These are phyloP conservation scores for Darevskia nairensis DNA, from an alignment of 2,797 vertebrate species.

Conservation along the genomic window DNA sequence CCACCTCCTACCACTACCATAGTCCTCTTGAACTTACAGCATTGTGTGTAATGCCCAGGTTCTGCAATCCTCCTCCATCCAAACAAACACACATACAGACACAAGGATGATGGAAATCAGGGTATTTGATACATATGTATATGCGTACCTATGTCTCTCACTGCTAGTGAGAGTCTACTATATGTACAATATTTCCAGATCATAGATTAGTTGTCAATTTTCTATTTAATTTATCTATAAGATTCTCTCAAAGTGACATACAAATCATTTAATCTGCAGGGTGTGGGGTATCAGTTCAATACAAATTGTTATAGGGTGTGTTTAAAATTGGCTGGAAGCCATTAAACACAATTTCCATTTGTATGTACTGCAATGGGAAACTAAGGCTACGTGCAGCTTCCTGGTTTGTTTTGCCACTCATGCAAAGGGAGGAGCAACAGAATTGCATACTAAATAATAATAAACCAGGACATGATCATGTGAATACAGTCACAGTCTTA, in stretches of 20 bases:
- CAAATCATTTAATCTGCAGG: background rate
- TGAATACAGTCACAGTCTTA: background rate
- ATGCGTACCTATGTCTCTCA: background rate
- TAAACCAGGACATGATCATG: background rate
- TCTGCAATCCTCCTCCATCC: background rate
- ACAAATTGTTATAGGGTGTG: background rate
- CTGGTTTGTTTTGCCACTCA: background rate
- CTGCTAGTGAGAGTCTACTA: background rate
- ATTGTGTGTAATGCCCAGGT: background rate
- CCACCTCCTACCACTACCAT: too few species aligned
- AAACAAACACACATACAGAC: background rate
- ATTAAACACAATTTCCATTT: background rate
- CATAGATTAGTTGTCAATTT: background rate
- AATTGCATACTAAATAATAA: background rate
- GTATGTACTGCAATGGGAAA: background rate
- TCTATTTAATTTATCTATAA: background rate
- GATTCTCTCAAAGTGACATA: background rate
- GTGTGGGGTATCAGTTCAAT: background rate
- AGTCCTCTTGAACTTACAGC: background rate
- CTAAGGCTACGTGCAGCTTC: background rate
- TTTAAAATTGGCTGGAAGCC: background rate
- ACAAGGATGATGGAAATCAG: background rate
- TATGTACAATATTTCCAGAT: background rate
- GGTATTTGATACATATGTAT: background rate
- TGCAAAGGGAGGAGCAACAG: background rate